Conservation (phyloP, 92 coral and sea anemone genomes). For the Scolanthus callimorphus region DNA sequence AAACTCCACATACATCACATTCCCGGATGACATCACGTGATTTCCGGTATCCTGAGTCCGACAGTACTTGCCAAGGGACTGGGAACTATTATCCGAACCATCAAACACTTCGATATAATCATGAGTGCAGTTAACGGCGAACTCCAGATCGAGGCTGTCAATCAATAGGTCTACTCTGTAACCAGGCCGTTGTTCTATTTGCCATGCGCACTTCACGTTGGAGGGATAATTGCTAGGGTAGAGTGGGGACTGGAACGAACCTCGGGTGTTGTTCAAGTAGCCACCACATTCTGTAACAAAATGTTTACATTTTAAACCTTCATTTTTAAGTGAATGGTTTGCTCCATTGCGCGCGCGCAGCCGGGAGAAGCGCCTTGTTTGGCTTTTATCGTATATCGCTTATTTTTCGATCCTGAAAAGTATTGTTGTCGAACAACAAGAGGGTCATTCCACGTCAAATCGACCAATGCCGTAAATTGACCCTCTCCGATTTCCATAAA, state of each 20-base stretch:
- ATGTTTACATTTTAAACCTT: no score
- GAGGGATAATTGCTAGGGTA: slow-evolving; percentile 51
- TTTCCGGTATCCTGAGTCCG: slow-evolving; percentile 13
- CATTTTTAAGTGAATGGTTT: no score
- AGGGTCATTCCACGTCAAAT: no score
- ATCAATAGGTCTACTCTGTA: slow-evolving; percentile 21
- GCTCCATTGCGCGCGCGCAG: no score
- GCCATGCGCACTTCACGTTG: slow-evolving; percentile 53
- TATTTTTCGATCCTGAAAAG: no score
- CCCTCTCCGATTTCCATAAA: no score
- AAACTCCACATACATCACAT: slow-evolving; percentile 39
- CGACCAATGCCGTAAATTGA: no score
- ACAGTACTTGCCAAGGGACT: slow-evolving; percentile 52
- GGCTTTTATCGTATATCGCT: no score
- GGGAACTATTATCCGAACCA: slow-evolving; percentile 35
- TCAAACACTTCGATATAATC: slow-evolving; percentile 48
- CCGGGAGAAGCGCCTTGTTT: no score
- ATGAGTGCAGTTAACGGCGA: slow-evolving; percentile 36
- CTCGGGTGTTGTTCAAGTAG: slow-evolving; percentile 26
- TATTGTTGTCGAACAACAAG: no score
- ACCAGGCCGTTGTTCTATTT: slow-evolving; percentile 41
- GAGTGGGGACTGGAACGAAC: slow-evolving; percentile 44
- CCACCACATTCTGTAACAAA: slow-evolving; percentile 31
- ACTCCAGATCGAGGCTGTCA: slow-evolving; percentile 37
- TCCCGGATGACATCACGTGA: slow-evolving; percentile 44